Conservation (phyloP, 2,113 vertebrate genomes). For the Catharus minimus region DNA sequence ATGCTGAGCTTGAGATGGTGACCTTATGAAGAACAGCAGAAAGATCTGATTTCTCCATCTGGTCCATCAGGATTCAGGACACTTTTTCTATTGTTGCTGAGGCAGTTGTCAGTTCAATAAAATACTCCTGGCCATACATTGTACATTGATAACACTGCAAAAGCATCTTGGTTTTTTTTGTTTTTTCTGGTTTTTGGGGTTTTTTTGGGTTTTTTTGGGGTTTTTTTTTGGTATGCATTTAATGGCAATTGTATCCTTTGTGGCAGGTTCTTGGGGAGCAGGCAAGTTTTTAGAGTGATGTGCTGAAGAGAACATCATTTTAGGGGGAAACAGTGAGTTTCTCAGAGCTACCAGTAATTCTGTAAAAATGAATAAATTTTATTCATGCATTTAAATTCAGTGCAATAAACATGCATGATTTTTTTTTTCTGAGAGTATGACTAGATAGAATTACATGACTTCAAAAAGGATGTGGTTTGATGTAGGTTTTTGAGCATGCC, state of each 20-base stretch:
- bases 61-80: neutral
- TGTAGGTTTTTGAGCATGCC: neutral
- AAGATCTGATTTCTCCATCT: neutral
- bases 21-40: neutral
- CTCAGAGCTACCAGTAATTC: neutral
- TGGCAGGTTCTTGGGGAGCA: neutral
- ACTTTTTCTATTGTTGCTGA: neutral
- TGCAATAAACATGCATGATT: neutral
- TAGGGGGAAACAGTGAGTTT: neutral
- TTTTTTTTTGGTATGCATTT: neutral
- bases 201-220: no score
- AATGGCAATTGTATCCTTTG: neutral
- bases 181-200: neutral
- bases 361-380: neutral
- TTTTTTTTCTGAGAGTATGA: neutral
- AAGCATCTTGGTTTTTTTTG: neutral
- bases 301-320: neutral
- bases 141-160: neutral
- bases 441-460: neutral
- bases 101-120: neutral
- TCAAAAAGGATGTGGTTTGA: neutral
- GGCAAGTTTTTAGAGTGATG: neutral
- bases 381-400: neutral
- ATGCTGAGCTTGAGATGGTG: neutral
- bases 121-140: neutral